Evolutionary conservation across 2,888 invertebrate genomes (phyloP).

Genomic region (Leucophenga maculata): DNA sequence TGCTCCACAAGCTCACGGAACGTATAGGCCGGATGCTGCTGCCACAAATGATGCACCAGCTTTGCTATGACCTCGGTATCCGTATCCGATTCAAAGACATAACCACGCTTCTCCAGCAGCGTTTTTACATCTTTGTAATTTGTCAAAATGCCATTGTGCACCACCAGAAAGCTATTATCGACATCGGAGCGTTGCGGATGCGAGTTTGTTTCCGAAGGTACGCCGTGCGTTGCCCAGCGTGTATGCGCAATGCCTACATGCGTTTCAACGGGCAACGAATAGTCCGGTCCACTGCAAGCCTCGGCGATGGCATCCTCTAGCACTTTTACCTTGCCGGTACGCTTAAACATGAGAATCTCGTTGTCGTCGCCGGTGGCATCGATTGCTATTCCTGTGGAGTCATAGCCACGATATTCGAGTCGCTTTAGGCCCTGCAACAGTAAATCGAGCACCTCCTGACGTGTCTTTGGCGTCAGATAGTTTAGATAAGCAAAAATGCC

Average conservation of each 20-base stretch:
- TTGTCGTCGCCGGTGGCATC: slow-evolving; percentile 81
- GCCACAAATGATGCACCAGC: slow-evolving; percentile 91
- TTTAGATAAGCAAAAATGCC: slow-evolving; percentile 99
- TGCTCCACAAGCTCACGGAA: slow-evolving; percentile 97
- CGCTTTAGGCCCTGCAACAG: slow-evolving; percentile 95
- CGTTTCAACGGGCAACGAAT: slow-evolving; percentile 80
- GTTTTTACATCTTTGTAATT: slow-evolving; percentile 96
- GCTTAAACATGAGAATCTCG: slow-evolving; percentile 87
- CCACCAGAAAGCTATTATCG: slow-evolving; percentile 88
- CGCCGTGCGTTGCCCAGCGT: slow-evolving; percentile 99
- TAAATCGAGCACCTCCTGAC: slow-evolving; percentile 92
- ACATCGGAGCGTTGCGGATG: slow-evolving; percentile 96
- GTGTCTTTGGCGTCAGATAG: slow-evolving; percentile 94
- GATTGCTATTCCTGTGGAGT: slow-evolving; percentile 95
- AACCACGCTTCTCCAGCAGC: slow-evolving; percentile 91
- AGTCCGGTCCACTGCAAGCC: slow-evolving; percentile 74
- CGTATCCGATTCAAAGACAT: slow-evolving; percentile 95
- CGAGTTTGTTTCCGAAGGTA: slow-evolving; percentile 92
- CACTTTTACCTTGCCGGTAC: slow-evolving; percentile 89
- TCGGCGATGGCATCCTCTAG: slow-evolving; percentile 88
- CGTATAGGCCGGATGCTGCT: slow-evolving; percentile 87
- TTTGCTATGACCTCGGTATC: slow-evolving; percentile 99
- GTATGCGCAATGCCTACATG: slow-evolving; percentile 99
- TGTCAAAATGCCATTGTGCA: slow-evolving; percentile 96
- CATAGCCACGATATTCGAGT: slow-evolving; percentile 98